Conservation (phyloP, 1,140 invertebrate species). For the Temnothorax nylanderi region DNA sequence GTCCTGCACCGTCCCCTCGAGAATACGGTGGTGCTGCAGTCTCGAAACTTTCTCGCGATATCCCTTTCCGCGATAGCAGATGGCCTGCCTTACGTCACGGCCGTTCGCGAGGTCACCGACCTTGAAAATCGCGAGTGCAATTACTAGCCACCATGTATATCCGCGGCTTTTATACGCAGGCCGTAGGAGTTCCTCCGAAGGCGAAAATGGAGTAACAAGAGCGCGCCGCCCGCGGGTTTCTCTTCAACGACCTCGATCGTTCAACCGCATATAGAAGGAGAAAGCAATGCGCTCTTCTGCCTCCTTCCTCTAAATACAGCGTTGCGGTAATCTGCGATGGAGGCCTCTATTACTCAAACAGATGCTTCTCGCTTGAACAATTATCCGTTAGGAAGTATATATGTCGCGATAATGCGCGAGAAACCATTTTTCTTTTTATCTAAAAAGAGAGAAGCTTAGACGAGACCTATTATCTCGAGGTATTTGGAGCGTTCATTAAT, state of each 20-base stretch:
- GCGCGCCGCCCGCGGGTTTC: conserved; percentile 8
- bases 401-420: neutral
- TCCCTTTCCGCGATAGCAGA: conserved; percentile 15
- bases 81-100: conserved; percentile 31
- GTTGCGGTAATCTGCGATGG: neutral
- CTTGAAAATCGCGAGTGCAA: conserved; percentile 15
- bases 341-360: neutral
- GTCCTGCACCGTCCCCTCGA: neutral
- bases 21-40: neutral
- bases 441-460: neutral
- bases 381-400: neutral
- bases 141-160: neutral
- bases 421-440: neutral
- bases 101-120: conserved; percentile 27
- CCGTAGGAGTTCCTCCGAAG: neutral
- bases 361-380: neutral
- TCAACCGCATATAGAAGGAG: conserved; percentile 42
- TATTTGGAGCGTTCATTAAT: neutral
- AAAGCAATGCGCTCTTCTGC: conserved; percentile 24
- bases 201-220: conserved; percentile 44
- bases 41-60: conserved; percentile 32
- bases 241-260: conserved; percentile 35
- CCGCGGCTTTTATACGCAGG: conserved; percentile 13
- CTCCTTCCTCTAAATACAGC: neutral
- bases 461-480: neutral